A percentile compares a stretch with the other conserved stretches of the same genome.
phyloP scores from a whole-genome alignment of 2,888 invertebrate species.

The Amiota minor region DNA sequence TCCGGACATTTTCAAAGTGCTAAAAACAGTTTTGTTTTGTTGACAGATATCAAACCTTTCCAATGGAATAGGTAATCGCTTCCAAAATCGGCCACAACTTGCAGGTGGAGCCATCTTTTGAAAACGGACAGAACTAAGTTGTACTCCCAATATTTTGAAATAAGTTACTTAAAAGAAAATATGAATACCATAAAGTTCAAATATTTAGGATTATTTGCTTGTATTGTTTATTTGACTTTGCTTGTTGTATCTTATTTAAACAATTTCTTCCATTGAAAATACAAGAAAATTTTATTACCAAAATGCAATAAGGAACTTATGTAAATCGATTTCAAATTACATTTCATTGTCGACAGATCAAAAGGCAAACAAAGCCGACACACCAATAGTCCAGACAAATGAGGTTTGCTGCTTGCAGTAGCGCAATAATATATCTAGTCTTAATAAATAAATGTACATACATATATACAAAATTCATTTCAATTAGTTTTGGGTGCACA shows the following conservation, averaged over 20 bases:
- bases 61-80: too few relatives aligned
- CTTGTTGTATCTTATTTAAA: slow-evolving; percentile 11
- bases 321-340: neutral
- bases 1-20: too few relatives aligned
- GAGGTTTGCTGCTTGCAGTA: neutral
- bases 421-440: neutral
- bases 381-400: neutral
- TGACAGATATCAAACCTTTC: too few relatives aligned
- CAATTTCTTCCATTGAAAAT: neutral
- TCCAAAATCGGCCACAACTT: too few relatives aligned
- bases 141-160: too few relatives aligned
- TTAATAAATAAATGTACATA: neutral
- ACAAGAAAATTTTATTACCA: slow-evolving; percentile 13
- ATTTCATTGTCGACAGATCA: slow-evolving; percentile 18
- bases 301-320: neutral
- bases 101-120: too few relatives aligned
- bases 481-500: slow-evolving; percentile 22
- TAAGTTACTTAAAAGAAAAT: slow-evolving; percentile 2
- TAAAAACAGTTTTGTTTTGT: too few relatives aligned
- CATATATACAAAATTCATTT: slow-evolving; percentile 13
- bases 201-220: slow-evolving; percentile 1
- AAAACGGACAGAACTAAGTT: too few relatives aligned
- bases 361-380: neutral
- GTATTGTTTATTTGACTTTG: slow-evolving; percentile 23
- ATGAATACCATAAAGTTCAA: neutral